These are phyloP conservation scores for Menidia menidia DNA, from an alignment of 2,797 vertebrate genomes.

Conservation along the genomic window DNA sequence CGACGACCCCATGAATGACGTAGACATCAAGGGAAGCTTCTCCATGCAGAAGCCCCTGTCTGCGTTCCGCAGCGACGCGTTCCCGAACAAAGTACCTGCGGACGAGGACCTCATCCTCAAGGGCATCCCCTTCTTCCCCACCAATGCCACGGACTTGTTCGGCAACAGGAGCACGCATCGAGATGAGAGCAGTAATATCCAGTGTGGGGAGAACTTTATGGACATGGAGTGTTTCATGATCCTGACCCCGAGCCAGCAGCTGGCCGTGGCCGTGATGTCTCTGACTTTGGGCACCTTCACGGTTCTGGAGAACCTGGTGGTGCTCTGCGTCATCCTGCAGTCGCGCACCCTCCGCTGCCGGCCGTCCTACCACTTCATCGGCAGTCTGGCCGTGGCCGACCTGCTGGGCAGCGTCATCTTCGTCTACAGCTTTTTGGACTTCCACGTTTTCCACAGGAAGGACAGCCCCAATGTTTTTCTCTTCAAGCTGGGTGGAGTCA, in stretches of 20 bases:
- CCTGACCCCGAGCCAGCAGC: constrained; percentile 96
- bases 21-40: constrained; percentile 80
- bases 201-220: constrained; percentile 99
- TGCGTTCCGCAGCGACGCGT: constrained; percentile 92
- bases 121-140: constrained; percentile 88
- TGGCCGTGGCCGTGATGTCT: constrained; percentile 94
- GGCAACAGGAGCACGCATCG: constrained; percentile 89
- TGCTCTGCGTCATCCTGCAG: constrained; percentile 95
- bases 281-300: constrained; percentile 98
- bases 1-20: constrained; percentile 74
- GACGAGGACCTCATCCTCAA: constrained; percentile 90
- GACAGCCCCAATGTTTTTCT: constrained; percentile 97
- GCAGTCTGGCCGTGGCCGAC: constrained; percentile 97
- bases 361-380: constrained; percentile 98
- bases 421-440: constrained; percentile 99
- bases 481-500: constrained; percentile 98
- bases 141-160: constrained; percentile 93
- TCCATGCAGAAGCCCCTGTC: constrained; percentile 93
- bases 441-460: constrained; percentile 98
- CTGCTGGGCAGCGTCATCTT: constrained; percentile 98
- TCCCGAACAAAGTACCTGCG: constrained; percentile 91
- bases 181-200: constrained; percentile 90
- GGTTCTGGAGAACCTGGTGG: constrained; percentile 96
- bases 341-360: constrained; percentile 95
- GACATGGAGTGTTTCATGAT: constrained; percentile 99